A percentile compares a stretch with the other conserved stretches of the same genome.
phyloP scores from a whole-genome alignment of 2,888 invertebrate genomes.

The Megaustenia siamemsis region DNA sequence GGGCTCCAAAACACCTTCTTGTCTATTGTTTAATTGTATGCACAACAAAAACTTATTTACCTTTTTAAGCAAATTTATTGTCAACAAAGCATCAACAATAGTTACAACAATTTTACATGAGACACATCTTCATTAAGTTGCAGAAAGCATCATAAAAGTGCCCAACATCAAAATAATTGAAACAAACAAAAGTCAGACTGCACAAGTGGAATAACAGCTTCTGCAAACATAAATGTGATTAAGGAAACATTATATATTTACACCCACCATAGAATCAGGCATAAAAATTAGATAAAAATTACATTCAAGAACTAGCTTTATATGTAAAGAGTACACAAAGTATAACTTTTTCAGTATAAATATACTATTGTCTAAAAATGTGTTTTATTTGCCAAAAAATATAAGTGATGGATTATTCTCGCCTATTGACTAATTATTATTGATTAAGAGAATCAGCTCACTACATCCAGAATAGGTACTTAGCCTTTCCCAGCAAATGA shows the following conservation, averaged over 20 bases:
- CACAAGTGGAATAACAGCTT: background rate
- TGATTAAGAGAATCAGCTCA: no score
- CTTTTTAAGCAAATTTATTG: constrained; percentile 10
- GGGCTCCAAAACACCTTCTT: no score
- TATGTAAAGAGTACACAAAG: no score
- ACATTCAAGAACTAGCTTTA: no score
- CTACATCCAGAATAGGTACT: no score
- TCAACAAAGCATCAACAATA: constrained; percentile 32
- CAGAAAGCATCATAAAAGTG: constrained; percentile 7
- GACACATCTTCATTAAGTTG: background rate
- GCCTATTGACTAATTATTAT: no score
- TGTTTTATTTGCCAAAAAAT: no score
- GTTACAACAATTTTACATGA: constrained; percentile 17
- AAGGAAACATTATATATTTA: background rate
- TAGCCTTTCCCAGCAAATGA: no score
- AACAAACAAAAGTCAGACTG: background rate
- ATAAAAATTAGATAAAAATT: background rate
- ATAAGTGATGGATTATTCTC: no score
- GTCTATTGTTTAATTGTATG: no score
- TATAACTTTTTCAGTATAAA: no score
- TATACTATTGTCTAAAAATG: no score
- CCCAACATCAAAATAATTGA: background rate
- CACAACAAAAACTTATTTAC: background rate
- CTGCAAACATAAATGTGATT: constrained; percentile 3
- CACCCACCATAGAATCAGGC: background rate